Percentiles rank a stretch among this genome's conserved stretches.
These are phyloP conservation scores for Microcebus tavaratra DNA, from an alignment of 2,113 vertebrate species.

Conservation along the genomic window DNA sequence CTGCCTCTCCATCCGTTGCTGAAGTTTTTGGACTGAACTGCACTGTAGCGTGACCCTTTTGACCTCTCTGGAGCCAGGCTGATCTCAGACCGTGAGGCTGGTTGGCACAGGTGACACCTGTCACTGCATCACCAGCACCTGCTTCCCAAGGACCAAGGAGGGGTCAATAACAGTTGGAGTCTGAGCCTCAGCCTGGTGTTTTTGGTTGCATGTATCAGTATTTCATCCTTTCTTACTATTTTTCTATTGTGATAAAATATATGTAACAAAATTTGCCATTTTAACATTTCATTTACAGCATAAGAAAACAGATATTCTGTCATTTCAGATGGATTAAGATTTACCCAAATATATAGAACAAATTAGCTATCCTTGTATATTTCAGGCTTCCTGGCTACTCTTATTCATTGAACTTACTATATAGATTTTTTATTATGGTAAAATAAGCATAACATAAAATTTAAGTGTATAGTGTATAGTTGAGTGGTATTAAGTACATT, in stretches of 20 bases:
- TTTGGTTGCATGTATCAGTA: neutral
- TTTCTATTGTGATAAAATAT: neutral
- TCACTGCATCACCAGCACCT: fast-evolving
- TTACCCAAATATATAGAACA: too few species aligned
- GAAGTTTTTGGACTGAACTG: neutral
- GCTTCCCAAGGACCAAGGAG: neutral
- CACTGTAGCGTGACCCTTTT: neutral
- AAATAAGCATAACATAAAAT: too few species aligned
- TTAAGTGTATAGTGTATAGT: too few species aligned
- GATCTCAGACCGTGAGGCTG: neutral
- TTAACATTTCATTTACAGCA: neutral
- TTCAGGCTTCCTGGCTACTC: too few species aligned
- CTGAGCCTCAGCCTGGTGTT: neutral
- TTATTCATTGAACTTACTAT: too few species aligned
- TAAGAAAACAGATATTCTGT: conserved; percentile 5
- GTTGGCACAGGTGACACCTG: neutral
- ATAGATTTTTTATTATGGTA: too few species aligned
- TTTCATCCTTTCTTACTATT: neutral
- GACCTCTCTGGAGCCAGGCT: neutral
- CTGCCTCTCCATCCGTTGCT: neutral
- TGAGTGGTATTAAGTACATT: too few species aligned
- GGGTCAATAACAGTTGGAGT: neutral
- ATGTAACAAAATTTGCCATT: neutral
- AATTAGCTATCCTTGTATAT: too few species aligned
- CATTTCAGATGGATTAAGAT: neutral